These are phyloP conservation scores for Pteruthius melanotis DNA, from an alignment of 2,113 vertebrate genomes.

Conservation along the genomic window DNA sequence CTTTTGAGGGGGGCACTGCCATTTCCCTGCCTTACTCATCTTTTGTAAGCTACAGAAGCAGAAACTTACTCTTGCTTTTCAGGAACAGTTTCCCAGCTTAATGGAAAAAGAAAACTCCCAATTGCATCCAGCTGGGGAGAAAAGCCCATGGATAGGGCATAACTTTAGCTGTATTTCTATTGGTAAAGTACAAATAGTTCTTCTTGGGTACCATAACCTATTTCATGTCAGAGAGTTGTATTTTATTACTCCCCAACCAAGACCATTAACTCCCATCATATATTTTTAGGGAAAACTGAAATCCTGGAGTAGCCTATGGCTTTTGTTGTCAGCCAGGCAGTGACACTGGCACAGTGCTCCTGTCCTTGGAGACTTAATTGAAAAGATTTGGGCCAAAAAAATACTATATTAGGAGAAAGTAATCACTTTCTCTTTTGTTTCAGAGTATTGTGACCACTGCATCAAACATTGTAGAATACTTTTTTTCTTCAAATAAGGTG, in stretches of 20 bases:
- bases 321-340: neutral
- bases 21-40: neutral
- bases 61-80: neutral
- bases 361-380: neutral
- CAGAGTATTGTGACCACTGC: neutral
- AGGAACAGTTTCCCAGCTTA: neutral
- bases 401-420: neutral
- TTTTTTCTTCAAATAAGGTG: neutral
- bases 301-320: neutral
- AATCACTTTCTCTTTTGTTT: neutral
- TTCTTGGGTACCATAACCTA: neutral
- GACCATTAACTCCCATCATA: neutral
- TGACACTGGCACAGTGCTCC: neutral
- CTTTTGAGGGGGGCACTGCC: neutral
- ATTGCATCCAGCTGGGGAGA: rapidly evolving
- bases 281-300: neutral
- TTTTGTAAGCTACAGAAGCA: neutral
- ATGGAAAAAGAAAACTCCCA: neutral
- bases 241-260: neutral
- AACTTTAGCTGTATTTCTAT: neutral
- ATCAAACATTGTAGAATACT: neutral
- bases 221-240: neutral
- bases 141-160: neutral
- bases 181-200: neutral
- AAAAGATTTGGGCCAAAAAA: neutral